Evolutionary conservation across 2,888 invertebrate genomes (phyloP), one percentile per base, ranked within the genome.

Genomic region (Opisthograptis luteolata): DNA sequence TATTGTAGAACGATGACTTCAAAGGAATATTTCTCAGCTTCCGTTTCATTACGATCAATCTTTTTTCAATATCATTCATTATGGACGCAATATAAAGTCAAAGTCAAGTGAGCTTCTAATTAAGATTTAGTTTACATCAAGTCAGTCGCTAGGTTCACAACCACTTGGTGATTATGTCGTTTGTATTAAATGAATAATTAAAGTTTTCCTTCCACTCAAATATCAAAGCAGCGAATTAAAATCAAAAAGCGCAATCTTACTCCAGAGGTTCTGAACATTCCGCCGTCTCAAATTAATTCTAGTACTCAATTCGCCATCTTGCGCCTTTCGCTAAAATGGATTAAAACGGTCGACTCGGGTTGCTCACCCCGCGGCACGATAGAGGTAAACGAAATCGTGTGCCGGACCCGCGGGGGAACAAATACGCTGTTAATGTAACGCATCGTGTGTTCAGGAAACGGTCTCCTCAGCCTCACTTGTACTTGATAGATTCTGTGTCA

Each of bases 261-360:
- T 17, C 2, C 31, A 24, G 13, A 2, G 37, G 24, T 22, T 7
- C 10, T 25, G 25, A 30, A 36, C 44, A 19, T 46, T 32, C 20
- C 32, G 24, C 20, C 39, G 20, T 32, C 19, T 32, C 9, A 19
- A 39, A 46, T 39, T 9, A 32, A 39, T 46, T 39, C 37, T 14
- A 32, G 10, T 27, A 13, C 39, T 46, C 46, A 32, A 22, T 32
- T 39, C 32, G 25, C 39, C 13, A 37, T 45, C 24, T 45, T 24
- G 37, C 31, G 25, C 46, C 39, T 25, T 39, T 39, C 39, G 13
- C n/a, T 14, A 4, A 24, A 36, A 31, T 9, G 24, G 37, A 37
- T 37, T 37, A 24, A 34, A 43, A 44, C 28, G 10, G 14, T 14
- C 24, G 24, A 36, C 24, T 13, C 35, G 20, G 20, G 34, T 12